Base-by-base conservation (phyloP, 1,140 invertebrate species). In the Microplitis demolitor region DNA sequence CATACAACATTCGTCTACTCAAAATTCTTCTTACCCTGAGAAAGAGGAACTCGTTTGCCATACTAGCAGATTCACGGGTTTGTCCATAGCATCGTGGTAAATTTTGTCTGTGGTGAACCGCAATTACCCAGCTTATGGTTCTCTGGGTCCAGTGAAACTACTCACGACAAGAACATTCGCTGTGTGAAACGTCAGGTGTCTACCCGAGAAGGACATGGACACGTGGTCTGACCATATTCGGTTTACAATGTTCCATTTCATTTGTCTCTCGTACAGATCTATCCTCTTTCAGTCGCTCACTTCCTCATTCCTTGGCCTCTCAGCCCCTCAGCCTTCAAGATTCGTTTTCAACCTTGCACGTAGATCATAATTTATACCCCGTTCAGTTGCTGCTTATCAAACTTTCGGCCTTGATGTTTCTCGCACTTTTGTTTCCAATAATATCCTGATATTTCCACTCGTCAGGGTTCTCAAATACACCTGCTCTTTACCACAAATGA, bases 101-200 rank as follows among this genome's bases (percentile, higher is more conserved):
- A 51, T 72, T 60, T 82, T 80, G 79, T 81, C 79, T 83, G 81
- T 72, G 83, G 83, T 69, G 79, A 66, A 84, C 83, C 84, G 81
- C 83, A 85, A 85, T 85, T 85, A 85, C 82, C 80, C 77, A 78
- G 79, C 78, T 78, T 70, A 73, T 74, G 77, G 75, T 72, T 79
- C 78, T 68, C 76, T 71, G 13, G 31, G 1, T 67, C 45, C 16
- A 45, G n/a, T 60, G 58, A 63, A 77, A 73, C 39, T 45, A 45
- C 75, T 81, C 66, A 73, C 80, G 76, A 80, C 81, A 80, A 77
- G 73, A 74, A 75, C 79, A 75, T 73, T 76, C 70, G 71, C 69
- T 77, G 79, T 79, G 70, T 14, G 81, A 83, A 83, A 82, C 74
- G 76, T 83, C 81, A 84, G 77, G 71, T 80, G 78, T 67, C 66